These are phyloP conservation scores for Peromyscus attwateri DNA, from an alignment of 2,797 vertebrate genomes.

Conservation along the genomic window DNA sequence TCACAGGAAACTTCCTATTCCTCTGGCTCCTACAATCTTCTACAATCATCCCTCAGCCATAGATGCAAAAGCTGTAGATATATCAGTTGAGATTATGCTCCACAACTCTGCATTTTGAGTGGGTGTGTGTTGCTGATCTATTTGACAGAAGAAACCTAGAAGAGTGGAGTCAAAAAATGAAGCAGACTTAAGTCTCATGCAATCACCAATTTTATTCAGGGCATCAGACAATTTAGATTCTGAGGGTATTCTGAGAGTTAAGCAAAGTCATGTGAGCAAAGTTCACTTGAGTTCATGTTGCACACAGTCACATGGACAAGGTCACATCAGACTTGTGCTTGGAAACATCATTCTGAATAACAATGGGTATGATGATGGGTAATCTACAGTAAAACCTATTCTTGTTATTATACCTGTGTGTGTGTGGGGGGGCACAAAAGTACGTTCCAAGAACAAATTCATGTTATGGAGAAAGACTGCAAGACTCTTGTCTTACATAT, in stretches of 20 bases:
- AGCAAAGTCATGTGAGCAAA: no score
- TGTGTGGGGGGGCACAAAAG: neutral
- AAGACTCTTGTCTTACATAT: neutral
- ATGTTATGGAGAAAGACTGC: neutral
- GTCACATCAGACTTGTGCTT: neutral
- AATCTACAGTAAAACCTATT: neutral
- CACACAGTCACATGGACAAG: neutral
- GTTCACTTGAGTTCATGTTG: neutral
- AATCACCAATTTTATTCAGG: neutral
- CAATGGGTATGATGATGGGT: neutral
- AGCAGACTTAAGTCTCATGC: neutral
- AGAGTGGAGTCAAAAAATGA: neutral
- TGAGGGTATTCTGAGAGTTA: neutral
- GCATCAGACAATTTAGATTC: neutral
- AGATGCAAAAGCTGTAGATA: neutral
- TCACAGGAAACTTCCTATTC: neutral
- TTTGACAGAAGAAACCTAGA: neutral
- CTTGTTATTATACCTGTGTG: neutral
- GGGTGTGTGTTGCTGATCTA: neutral
- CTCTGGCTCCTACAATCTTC: neutral
- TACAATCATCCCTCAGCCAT: neutral
- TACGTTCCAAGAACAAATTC: neutral
- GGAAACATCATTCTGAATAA: neutral
- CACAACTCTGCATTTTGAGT: neutral
- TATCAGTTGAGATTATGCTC: neutral